Base-by-base conservation (phyloP, 2,888 invertebrate species). In the Napeogenes sylphis region DNA sequence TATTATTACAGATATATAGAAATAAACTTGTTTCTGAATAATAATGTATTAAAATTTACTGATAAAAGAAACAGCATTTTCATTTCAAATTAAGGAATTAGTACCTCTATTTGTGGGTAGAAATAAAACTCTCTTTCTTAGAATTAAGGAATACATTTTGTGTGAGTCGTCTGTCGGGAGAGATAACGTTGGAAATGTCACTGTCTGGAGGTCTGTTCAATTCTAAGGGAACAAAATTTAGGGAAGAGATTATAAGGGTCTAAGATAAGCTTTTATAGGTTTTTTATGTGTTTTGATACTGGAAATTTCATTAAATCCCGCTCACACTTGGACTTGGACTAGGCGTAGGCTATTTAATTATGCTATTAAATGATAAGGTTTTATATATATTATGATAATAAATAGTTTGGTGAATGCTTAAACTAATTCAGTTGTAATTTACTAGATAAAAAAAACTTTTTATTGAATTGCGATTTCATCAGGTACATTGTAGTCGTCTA, bases 181-280 rank as follows among this genome's bases (percentile, higher is more conserved):
- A 84, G 88, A 88, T 89, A 89, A 86, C 84, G 80, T 70, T 80
- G 83, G 83, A 83, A 83, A 85, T 82, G 87, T 86, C 88, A 87
- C 85, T 89, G 86, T 87, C 80, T 78, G 81, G 79, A 81, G 84
- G 84, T 80, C 79, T 81, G 76, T 79, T 81, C 83, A 83, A 85
- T 87, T 87, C 82, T 81, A 81, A 80, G 79, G 76, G 85, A 88
- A 86, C 86, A 87, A 87, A 87, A 87, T 85, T 89, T 85, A 85
- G 85, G 83, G 77, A 77, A 77, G 77, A 87, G 89, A 89, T 89
- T 89, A 89, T 89, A 87, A 88, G 88, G 89, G 89, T 87, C 84
- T 80, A 82, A 85, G 88, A 88, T 87, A 87, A 88, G 84, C 83
- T 84, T 82, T 80, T 79, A 82, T 82, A 84, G 77, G 82, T 83